Evolutionary conservation across 2,888 invertebrate species (phyloP).

Genomic region (Crematogaster levior): DNA sequence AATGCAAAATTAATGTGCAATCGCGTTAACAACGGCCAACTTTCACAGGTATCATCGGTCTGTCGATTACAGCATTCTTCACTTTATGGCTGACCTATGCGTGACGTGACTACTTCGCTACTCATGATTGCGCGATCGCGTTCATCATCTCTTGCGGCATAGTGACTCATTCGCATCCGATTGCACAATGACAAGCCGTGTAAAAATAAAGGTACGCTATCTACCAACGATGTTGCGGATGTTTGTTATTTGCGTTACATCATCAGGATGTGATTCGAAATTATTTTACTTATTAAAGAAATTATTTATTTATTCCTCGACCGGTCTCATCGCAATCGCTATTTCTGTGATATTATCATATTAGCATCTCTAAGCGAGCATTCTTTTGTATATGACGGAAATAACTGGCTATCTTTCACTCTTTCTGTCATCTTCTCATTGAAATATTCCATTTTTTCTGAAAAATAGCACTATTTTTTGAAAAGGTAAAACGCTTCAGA

Average conservation of each 20-base stretch:
- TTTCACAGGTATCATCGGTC: background rate
- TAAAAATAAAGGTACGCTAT: conserved; percentile 29
- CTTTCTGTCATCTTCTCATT: background rate
- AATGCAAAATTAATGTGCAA: background rate
- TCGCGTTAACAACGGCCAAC: background rate
- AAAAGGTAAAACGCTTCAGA: background rate
- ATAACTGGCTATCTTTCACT: background rate
- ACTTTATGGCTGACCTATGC: conserved; percentile 56
- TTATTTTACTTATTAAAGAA: too few relatives aligned
- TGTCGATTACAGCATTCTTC: conserved; percentile 25
- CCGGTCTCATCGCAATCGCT: background rate
- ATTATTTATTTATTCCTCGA: too few relatives aligned
- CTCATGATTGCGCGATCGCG: conserved; percentile 18
- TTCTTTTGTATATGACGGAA: background rate
- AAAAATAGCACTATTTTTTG: background rate
- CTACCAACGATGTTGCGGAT: conserved; percentile 29
- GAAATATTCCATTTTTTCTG: background rate
- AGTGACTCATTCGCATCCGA: conserved; percentile 24
- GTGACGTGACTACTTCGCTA: conserved; percentile 50
- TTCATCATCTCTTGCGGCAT: conserved; percentile 4
- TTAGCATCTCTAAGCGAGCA: background rate
- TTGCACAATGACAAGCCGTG: background rate
- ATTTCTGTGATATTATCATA: background rate
- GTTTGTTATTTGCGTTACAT: conserved; percentile 24
- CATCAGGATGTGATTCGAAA: conserved; percentile 1